Percentiles rank a stretch among this genome's conserved stretches.
Evolutionary conservation across 2,888 invertebrate species (phyloP).

Genomic region (Diaphora mendica): DNA sequence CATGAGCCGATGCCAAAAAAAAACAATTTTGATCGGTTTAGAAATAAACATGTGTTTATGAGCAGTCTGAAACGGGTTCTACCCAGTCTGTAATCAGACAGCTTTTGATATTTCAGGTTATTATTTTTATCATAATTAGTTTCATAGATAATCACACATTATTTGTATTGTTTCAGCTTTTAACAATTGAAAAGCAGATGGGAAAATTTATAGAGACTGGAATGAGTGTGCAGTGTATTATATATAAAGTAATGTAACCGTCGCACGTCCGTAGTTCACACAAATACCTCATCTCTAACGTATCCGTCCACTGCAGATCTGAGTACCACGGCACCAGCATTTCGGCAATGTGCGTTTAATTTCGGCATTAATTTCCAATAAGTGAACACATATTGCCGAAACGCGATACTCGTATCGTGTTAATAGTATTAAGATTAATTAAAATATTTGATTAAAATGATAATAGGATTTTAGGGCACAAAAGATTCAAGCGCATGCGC

Average conservation of each 20-base stretch:
- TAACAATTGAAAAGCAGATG: conserved; percentile 62
- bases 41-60: no score
- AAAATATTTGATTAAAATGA: conserved; percentile 75
- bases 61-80: no score
- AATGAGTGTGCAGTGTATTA: conserved; percentile 61
- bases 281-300: conserved; percentile 61
- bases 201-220: conserved; percentile 51
- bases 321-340: conserved; percentile 27
- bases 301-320: conserved; percentile 62
- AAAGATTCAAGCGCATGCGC: conserved; percentile 47
- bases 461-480: conserved; percentile 79
- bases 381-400: conserved; percentile 5
- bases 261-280: conserved; percentile 41
- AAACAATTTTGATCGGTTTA: no score
- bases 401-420: neutral
- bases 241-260: conserved; percentile 37
- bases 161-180: conserved; percentile 63
- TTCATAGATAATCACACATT: neutral
- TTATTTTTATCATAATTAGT: no score
- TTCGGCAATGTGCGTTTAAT: conserved; percentile 7
- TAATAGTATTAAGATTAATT: conserved; percentile 35
- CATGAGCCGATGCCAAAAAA: no score
- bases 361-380: conserved; percentile 2
- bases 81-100: no score
- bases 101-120: no score